phyloP scores from a whole-genome alignment of 2,888 invertebrate species.

The Drosophila colorata region DNA sequence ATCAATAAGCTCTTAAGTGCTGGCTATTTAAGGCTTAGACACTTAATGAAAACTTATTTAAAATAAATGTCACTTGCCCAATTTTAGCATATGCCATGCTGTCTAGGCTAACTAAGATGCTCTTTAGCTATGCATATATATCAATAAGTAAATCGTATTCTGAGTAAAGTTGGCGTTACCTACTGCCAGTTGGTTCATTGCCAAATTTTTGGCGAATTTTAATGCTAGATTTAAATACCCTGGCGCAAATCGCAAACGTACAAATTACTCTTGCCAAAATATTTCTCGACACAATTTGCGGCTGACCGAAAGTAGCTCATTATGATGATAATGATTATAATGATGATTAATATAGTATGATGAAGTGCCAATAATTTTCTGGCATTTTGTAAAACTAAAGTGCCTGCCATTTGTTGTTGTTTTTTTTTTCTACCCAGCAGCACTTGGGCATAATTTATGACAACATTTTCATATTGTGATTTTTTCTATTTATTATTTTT shows the following conservation, averaged over 20 bases:
- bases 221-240: slow-evolving; percentile 34
- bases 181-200: slow-evolving; percentile 50
- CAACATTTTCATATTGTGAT: neutral
- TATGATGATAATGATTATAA: slow-evolving; percentile 29
- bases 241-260: slow-evolving; percentile 28
- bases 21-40: neutral
- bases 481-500: slow-evolving; percentile 20
- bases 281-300: slow-evolving; percentile 49
- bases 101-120: slow-evolving; percentile 10
- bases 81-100: slow-evolving; percentile 11
- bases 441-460: slow-evolving; percentile 39
- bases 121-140: neutral
- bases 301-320: slow-evolving; percentile 31
- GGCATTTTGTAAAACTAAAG: slow-evolving; percentile 51
- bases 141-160: slow-evolving; percentile 2
- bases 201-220: slow-evolving; percentile 37
- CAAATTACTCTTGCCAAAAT: slow-evolving; percentile 48
- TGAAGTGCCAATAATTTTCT: slow-evolving; percentile 60
- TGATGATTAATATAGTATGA: slow-evolving; percentile 31
- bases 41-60: slow-evolving; percentile 10
- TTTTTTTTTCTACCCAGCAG: neutral
- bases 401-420: slow-evolving; percentile 26
- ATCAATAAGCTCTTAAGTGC: too few species aligned
- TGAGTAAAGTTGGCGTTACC: slow-evolving; percentile 27
- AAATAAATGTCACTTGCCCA: slow-evolving; percentile 2